phyloP scores from a whole-genome alignment of 2,888 invertebrate species.

The Bruchidius siliquastri region DNA sequence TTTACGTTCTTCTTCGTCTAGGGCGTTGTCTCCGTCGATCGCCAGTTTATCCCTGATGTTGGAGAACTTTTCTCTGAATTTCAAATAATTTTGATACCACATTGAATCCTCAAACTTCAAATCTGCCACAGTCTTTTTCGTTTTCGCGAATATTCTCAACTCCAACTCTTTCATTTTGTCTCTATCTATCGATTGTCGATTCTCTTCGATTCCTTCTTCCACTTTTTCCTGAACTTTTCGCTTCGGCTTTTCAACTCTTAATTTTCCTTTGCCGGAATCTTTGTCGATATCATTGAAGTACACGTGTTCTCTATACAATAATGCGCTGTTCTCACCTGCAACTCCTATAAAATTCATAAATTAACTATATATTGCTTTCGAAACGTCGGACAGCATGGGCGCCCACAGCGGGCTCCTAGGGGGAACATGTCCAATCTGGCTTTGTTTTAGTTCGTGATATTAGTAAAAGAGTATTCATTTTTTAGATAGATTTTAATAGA shows the following conservation, averaged over 20 bases:
- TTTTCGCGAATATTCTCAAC: constrained; percentile 34
- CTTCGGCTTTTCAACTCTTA: constrained; percentile 13
- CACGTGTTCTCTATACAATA: constrained; percentile 36
- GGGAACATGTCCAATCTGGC: too few species aligned
- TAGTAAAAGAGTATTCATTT: too few species aligned
- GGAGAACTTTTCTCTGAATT: constrained; percentile 25
- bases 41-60: constrained; percentile 21
- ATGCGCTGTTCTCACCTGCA: constrained; percentile 26
- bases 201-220: constrained; percentile 7
- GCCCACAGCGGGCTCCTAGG: too few species aligned
- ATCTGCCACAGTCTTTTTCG: constrained; percentile 23
- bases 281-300: constrained; percentile 33
- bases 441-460: too few species aligned
- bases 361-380: too few species aligned
- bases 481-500: too few species aligned
- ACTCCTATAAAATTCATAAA: constrained; percentile 23
- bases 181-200: constrained; percentile 9
- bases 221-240: background rate
- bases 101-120: constrained; percentile 26
- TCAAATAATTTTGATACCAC: constrained; percentile 29
- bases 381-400: too few species aligned
- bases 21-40: constrained; percentile 10
- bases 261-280: constrained; percentile 30
- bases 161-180: constrained; percentile 23
- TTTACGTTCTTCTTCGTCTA: constrained; percentile 20